phyloP scores from a whole-genome alignment of 2,113 vertebrate genomes.

The Rhizomys pruinosus region DNA sequence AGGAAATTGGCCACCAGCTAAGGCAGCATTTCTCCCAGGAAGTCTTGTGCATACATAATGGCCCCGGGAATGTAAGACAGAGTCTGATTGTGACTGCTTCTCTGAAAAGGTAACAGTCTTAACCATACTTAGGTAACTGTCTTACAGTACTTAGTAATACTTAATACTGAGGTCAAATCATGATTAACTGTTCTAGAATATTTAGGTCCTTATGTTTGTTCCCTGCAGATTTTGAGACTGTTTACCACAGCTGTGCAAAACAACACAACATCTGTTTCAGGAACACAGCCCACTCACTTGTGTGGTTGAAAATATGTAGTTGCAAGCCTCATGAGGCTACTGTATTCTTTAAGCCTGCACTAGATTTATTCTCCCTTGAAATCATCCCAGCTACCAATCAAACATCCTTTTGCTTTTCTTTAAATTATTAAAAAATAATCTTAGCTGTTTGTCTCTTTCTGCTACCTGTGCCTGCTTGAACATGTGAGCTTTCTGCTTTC shows the following conservation, averaged over 20 bases:
- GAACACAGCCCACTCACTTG: not conserved
- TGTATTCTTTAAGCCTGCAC: conserved; percentile 12
- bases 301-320: conserved; percentile 16
- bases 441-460: no score
- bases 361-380: conserved; percentile 28
- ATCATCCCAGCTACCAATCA: conserved; percentile 24
- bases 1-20: not conserved
- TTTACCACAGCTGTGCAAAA: conserved; percentile 34
- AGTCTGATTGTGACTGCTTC: not conserved
- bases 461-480: no score
- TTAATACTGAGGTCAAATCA: conserved; percentile 12
- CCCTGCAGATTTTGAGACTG: conserved; percentile 1
- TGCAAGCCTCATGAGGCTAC: not conserved
- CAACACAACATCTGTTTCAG: conserved; percentile 47
- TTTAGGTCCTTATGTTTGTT: not conserved
- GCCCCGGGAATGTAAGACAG: not conserved
- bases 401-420: conserved; percentile 40
- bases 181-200: not conserved
- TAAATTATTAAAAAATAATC: conserved; percentile 34
- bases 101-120: not conserved
- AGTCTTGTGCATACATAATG: not conserved
- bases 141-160: not conserved
- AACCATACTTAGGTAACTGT: no score
- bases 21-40: not conserved
- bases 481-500: no score